These are phyloP conservation scores for Tetragnatha montana DNA, from an alignment of 2,888 invertebrate species.

Conservation along the genomic window DNA sequence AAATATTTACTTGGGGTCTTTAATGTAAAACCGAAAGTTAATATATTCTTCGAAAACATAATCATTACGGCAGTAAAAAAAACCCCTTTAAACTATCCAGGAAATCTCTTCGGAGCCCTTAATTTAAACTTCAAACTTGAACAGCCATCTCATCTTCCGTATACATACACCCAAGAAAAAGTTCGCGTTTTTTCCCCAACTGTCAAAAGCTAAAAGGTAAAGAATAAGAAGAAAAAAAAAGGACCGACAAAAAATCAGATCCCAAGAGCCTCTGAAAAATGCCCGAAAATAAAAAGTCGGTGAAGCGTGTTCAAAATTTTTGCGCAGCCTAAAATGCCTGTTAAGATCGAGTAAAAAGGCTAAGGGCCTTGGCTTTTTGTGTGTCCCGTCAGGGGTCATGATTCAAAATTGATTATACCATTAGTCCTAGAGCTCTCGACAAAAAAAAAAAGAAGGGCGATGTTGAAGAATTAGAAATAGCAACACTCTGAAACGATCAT, in stretches of 20 bases:
- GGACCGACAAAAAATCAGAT: neutral
- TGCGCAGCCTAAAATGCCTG: slow-evolving; percentile 28
- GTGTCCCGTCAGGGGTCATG: slow-evolving; percentile 24
- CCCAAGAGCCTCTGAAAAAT: slow-evolving; percentile 24
- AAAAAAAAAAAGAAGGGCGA: neutral
- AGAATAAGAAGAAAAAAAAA: slow-evolving; percentile 5
- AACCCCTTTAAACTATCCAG: neutral
- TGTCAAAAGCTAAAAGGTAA: neutral
- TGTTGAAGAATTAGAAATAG: slow-evolving; percentile 33
- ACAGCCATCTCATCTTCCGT: neutral
- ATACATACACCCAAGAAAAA: slow-evolving; percentile 11
- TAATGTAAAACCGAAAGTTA: too few relatives aligned
- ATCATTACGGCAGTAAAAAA: too few relatives aligned
- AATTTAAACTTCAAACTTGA: neutral
- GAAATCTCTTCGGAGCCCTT: neutral
- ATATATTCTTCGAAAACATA: too few relatives aligned
- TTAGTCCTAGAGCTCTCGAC: slow-evolving; percentile 25
- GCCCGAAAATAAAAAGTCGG: slow-evolving; percentile 45
- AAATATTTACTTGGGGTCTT: too few relatives aligned
- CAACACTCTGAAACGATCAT: slow-evolving; percentile 20
- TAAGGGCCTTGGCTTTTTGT: slow-evolving; percentile 1
- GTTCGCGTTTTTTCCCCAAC: neutral
- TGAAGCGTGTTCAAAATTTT: slow-evolving; percentile 55
- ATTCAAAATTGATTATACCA: slow-evolving; percentile 62
- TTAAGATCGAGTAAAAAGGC: slow-evolving; percentile 32